These are phyloP conservation scores for Psophia crepitans DNA, from an alignment of 2,113 vertebrate genomes.

Conservation along the genomic window DNA sequence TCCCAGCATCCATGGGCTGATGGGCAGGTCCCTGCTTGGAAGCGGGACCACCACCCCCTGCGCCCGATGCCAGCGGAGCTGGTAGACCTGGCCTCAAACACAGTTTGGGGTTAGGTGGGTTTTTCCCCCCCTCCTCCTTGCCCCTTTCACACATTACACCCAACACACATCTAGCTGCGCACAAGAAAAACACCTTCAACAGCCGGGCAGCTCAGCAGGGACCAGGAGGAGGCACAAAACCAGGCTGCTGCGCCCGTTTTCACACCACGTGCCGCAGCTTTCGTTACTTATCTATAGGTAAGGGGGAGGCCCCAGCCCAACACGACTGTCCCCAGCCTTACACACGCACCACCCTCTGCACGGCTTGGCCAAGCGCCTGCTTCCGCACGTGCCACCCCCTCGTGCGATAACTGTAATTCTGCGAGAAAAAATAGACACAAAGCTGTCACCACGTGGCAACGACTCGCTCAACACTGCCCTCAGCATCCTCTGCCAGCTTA, in stretches of 20 bases:
- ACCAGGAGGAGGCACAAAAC: background rate
- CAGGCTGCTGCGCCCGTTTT: background rate
- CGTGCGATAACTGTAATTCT: background rate
- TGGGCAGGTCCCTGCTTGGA: background rate
- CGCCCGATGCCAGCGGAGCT: too few relatives aligned
- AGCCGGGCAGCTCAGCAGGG: background rate
- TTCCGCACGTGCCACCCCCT: background rate
- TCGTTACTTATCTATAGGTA: background rate
- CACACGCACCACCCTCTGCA: background rate
- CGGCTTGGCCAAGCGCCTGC: background rate
- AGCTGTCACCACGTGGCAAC: background rate
- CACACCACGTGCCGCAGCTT: background rate
- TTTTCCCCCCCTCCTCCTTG: background rate
- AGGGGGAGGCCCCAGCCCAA: background rate
- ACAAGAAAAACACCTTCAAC: background rate
- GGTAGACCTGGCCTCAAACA: background rate
- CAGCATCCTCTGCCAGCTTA: background rate
- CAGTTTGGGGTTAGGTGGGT: fast-evolving
- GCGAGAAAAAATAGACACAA: background rate
- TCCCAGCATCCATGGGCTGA: background rate
- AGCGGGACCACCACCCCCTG: fast-evolving
- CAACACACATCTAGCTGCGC: background rate
- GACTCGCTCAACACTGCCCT: background rate
- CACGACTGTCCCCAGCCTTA: background rate
- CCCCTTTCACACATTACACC: background rate